Evolutionary conservation across 2,797 vertebrate species (phyloP), one percentile per base, ranked within the genome.

Genomic region (Lepidocolaptes lacrymiger): DNA sequence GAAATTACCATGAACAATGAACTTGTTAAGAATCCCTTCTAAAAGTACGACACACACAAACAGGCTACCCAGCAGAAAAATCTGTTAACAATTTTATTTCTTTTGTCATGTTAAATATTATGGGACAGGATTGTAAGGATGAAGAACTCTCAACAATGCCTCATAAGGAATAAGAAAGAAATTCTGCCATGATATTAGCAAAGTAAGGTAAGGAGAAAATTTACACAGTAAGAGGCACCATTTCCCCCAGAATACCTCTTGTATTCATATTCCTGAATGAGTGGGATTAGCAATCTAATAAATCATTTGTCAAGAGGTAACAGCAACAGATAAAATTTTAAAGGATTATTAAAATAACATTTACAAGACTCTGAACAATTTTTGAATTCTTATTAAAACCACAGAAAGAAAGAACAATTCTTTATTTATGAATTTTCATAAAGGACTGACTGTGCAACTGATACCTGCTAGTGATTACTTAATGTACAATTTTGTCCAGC

Each of bases 301-400:
- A 98, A 98, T 98, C 97, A 97, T 98, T 97, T 98, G 97, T 98
- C 97, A 98, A 98, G 98, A 98, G 98, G 98, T 98, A 98, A 98
- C 98, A 98, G 98, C 98, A 98, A 98, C 98, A 98, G 98, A 98
- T 98, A 98, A 98, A 98, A 98, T 98, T 98, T 98, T 98, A 99
- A 99, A 98, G 98, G 98, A 98, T 99, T 99, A 98, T 99, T 99
- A 99, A 99, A 99, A 99, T 98, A 98, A 99, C 98, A 99, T 99
- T 99, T 99, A 99, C 98, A 99, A 99, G 98, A 99, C 98, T 98
- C 97, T 98, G 98, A 99, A 98, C 98, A 98, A 98, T 98, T 98
- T 97, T 97, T 97, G 97, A 98, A 98, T 98, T 99, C 98, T 98
- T 99, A 99, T 98, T 99, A 98, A 99, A 99, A 99, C 98, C 98